Evolutionary conservation across 64 coral and sea anemone genomes (phyloP), one percentile per base, ranked within the genome.

Genomic region (Actinia tenebrosa): DNA sequence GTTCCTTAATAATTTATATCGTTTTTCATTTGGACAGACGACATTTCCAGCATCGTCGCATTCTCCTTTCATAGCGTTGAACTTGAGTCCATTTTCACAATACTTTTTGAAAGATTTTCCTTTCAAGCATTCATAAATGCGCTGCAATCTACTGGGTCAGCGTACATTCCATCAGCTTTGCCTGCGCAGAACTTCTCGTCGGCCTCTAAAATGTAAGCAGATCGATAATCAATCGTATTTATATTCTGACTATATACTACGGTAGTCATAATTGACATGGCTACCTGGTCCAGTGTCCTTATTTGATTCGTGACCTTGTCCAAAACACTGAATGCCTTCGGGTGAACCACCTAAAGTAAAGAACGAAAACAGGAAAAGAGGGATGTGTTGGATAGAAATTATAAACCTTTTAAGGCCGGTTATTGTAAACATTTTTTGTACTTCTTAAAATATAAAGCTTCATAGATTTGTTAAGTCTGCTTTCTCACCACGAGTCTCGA

Each of bases 331-430:
- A 37, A 95, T 91, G 7, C 77, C 87, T 68, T 83, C 63, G 13
- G 93, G 89, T 80, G 93, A 91, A 17, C 89, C 93, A 64, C 93
- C 93, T 95, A 15, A 82, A 84, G 16, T 37, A 37, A 37, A 37
- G 30, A 0, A 37, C 30, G 19, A 9, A 42, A 58, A 37, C 20
- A 84, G 25, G 30, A 37, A 37, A 37, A 37, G 30, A 37, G 30
- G 30, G 1, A 37, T 37, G 30, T 37, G 30, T 37, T 37, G 30
- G 30, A 37, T 75, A 75, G 69, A 75, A 75, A 3, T 37, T 6
- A 45, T 18, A 22, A 71, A 1, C 10, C 43, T 25, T 19, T 84
- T 27, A 7, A 47, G 43, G 43, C n/a, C 20, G 7, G 17, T 19
- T 50, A 50, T 50, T 4, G 2, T 8, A 50, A 50, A 0, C 7